Evolutionary conservation across 2,888 invertebrate species (phyloP).

Genomic region (Campoplex nolae): DNA sequence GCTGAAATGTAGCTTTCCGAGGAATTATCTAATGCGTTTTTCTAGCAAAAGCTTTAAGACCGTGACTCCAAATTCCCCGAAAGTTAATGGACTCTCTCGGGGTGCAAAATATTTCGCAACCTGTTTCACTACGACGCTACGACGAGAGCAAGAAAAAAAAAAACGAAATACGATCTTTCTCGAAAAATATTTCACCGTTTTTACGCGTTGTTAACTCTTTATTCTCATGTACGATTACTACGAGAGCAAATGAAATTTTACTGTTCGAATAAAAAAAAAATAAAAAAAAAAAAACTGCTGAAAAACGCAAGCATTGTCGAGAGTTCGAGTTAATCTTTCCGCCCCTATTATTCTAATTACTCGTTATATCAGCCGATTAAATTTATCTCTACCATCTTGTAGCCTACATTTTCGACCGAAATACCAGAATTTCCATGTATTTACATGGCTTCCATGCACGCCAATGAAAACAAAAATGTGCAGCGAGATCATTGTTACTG

Average conservation of each 20-base stretch:
- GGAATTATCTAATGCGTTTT: neutral
- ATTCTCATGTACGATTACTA: slow-evolving; percentile 25
- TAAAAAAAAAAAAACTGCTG: neutral
- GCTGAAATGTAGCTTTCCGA: neutral
- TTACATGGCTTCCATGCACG: neutral
- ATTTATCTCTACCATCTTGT: slow-evolving; percentile 27
- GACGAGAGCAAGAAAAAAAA: neutral
- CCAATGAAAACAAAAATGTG: neutral
- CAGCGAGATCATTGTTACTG: neutral
- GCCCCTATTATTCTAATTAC: slow-evolving; percentile 58
- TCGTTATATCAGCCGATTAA: slow-evolving; percentile 39
- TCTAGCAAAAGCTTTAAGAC: neutral
- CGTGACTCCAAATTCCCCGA: no score
- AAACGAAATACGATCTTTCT: neutral
- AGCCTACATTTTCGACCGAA: slow-evolving; percentile 18
- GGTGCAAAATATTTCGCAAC: slow-evolving; percentile 29
- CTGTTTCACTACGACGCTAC: neutral
- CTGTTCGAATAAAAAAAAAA: neutral
- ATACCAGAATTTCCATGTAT: slow-evolving; percentile 18
- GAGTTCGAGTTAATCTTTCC: slow-evolving; percentile 29
- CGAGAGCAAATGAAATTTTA: slow-evolving; percentile 9
- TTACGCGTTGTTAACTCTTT: slow-evolving; percentile 22
- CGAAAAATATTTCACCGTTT: slow-evolving; percentile 51
- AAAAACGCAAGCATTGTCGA: slow-evolving; percentile 10
- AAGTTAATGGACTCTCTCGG: neutral